Conservation (phyloP, 2,797 vertebrate genomes). For the Miopithecus talapoin region DNA sequence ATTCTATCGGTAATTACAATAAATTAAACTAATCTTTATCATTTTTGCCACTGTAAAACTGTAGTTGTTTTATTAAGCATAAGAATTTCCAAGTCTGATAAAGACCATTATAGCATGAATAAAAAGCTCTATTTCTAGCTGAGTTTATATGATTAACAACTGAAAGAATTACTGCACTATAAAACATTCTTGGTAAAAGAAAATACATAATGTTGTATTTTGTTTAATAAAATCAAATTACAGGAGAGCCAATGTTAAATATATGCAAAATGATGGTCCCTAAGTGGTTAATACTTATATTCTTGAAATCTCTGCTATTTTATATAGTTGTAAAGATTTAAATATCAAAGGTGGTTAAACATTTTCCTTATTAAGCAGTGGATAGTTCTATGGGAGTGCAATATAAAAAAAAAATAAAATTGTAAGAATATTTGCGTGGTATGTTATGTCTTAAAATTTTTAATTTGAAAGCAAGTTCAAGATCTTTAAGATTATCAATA, state of each 20-base stretch:
- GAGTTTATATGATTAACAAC: neutral
- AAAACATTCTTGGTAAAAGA: slow-evolving; percentile 37
- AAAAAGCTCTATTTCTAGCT: neutral
- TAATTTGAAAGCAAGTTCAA: neutral
- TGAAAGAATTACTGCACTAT: neutral
- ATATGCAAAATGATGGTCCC: neutral
- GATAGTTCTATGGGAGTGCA: neutral
- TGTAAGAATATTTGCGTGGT: neutral
- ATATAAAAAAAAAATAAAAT: slow-evolving; percentile 46
- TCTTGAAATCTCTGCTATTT: slow-evolving; percentile 41
- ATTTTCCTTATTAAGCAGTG: neutral
- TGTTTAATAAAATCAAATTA: slow-evolving; percentile 56
- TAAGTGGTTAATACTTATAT: neutral
- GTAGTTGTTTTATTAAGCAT: slow-evolving; percentile 3
- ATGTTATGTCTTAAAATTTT: neutral
- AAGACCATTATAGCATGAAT: neutral
- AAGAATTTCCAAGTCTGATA: slow-evolving; percentile 34
- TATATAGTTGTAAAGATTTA: slow-evolving; percentile 7
- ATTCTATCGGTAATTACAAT: neutral
- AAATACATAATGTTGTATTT: slow-evolving; percentile 17
- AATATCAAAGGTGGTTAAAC: slow-evolving; percentile 8
- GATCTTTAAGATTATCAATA: neutral
- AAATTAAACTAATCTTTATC: slow-evolving; percentile 22
- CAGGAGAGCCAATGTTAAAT: neutral
- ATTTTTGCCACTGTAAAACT: slow-evolving; percentile 15